Base-by-base conservation (phyloP, 2,888 invertebrate genomes). In the Lepidocyrtinus sp. region DNA sequence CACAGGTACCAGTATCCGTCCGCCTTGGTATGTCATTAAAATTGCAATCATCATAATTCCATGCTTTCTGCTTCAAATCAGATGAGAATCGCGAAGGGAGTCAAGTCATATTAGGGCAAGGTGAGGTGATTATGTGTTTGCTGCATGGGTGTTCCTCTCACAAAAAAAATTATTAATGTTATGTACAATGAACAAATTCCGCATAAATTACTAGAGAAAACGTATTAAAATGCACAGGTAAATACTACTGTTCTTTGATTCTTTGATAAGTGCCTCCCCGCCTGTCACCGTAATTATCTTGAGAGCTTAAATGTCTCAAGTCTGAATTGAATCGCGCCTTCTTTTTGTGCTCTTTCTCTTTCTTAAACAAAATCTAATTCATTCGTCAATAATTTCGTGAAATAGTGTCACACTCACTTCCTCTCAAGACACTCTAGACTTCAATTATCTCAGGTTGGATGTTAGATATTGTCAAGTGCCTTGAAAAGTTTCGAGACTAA, bases 41-140 rank as follows among this genome's bases (percentile, higher is more conserved):
- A 72, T 72, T 65, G 77, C 77, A 77, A 77, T 77, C 77, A 77
- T 77, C 77, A 77, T 77, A 77, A 77, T 77, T 77, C 77, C 67
- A 76, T 76, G 64, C 26, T 62, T n/a, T n/a, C n/a, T 75, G 68
- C 76, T 72, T 77, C 65, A 77, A 65, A 77, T 77, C 67, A 77
- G 69, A 76, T 70, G 36, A 36, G 36, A 36, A 36, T 5, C 5
- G 36, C 70, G 65, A 17, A 70, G 63, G 61, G 75, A 76, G 65
- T 76, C 45, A 64, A 76, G 69, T 62, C 36, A 46, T 46, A 67
- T 62, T 59, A 72, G 65, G 72, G 72, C 72, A 71, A 76, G 64
- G 76, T 59, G 63, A 77, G 67, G 72, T 72, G 77, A 77, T 70
- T 77, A 72, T 77, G 67, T 71, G 36, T 36, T 36, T 36, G 77